phyloP scores from a whole-genome alignment of 2,797 vertebrate genomes.

The Lepus townsendii region DNA sequence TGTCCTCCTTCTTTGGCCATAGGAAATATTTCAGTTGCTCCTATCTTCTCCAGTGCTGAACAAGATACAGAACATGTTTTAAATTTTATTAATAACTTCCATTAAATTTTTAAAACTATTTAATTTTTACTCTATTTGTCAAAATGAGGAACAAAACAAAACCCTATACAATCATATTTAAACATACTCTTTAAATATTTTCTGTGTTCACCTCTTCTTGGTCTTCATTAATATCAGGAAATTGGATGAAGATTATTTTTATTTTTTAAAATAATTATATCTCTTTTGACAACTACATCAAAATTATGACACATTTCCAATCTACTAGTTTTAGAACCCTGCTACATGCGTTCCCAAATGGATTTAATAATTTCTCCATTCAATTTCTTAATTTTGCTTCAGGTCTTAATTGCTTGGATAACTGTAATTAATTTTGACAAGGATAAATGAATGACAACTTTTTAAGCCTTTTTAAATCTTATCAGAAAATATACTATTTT shows the following conservation, averaged over 20 bases:
- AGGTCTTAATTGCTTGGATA: background rate
- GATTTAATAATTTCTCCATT: constrained; percentile 39
- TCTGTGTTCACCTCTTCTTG: background rate
- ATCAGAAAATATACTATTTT: constrained; percentile 8
- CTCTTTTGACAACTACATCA: background rate
- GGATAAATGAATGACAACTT: background rate
- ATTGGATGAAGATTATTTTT: background rate
- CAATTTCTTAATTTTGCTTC: constrained; percentile 23
- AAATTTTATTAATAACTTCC: constrained; percentile 37
- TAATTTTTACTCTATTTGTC: background rate
- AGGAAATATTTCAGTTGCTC: background rate
- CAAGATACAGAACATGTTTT: constrained; percentile 8
- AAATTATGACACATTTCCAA: background rate
- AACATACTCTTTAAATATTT: background rate
- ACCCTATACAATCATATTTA: background rate
- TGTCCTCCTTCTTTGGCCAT: background rate
- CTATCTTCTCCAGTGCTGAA: background rate
- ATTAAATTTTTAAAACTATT: constrained; percentile 42
- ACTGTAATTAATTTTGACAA: constrained; percentile 37
- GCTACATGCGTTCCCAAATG: background rate
- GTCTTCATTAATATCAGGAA: background rate
- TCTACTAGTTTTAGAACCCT: background rate
- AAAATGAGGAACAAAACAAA: constrained; percentile 1
- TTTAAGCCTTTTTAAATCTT: background rate
- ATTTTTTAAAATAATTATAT: background rate